Percentiles rank a stretch among this genome's conserved stretches.
Conservation (phyloP, 2,888 invertebrate species). For the Gryllus longicercus region DNA sequence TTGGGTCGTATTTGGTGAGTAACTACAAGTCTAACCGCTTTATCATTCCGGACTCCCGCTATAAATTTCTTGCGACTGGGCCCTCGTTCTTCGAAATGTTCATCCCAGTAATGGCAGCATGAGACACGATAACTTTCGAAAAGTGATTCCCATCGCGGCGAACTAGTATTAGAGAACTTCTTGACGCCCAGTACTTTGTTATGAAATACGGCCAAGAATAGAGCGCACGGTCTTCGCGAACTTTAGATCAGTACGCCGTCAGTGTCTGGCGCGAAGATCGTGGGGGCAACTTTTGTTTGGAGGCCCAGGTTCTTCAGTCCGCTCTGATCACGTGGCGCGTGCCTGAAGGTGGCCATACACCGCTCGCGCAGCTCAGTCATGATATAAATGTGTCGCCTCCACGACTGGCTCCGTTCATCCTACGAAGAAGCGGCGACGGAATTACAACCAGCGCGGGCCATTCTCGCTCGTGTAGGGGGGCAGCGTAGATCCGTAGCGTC, state of each 20-base stretch:
- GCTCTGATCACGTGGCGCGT: too few species aligned
- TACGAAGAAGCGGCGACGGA: too few species aligned
- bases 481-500: too few species aligned
- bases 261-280: background rate
- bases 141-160: background rate
- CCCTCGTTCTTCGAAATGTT: background rate
- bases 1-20: too few species aligned
- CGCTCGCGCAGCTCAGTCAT: too few species aligned
- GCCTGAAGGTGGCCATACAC: too few species aligned
- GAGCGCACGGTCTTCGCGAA: background rate
- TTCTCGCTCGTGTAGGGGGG: too few species aligned
- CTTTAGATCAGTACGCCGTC: background rate
- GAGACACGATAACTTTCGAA: constrained; percentile 17
- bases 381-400: too few species aligned
- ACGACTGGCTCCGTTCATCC: too few species aligned
- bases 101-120: background rate
- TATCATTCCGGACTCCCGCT: background rate
- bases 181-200: background rate
- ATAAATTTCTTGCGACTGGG: background rate
- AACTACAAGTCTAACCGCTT: background rate
- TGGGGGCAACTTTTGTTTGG: background rate
- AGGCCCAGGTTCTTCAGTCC: background rate
- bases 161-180: background rate
- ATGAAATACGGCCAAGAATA: background rate
- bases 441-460: too few species aligned